These are phyloP conservation scores for Beris chalybata DNA, from an alignment of 2,888 invertebrate species.

Conservation along the genomic window DNA sequence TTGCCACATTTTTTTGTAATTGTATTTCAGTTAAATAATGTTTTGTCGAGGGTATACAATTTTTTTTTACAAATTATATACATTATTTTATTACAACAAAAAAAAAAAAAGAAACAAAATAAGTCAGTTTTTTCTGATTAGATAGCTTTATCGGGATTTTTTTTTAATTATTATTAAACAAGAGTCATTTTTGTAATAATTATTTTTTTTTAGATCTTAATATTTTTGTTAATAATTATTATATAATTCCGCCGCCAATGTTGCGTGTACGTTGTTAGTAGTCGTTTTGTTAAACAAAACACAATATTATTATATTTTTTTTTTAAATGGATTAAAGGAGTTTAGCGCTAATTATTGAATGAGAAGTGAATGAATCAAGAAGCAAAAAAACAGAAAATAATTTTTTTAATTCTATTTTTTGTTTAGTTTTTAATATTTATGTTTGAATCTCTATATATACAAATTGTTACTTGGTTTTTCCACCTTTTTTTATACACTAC, in stretches of 20 bases:
- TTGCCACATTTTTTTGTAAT: slow-evolving; percentile 34
- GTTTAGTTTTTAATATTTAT: slow-evolving; percentile 23
- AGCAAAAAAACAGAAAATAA: not conserved
- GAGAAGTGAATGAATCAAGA: slow-evolving; percentile 11
- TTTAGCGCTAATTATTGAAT: not conserved
- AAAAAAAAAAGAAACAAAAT: slow-evolving; percentile 8
- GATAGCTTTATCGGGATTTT: slow-evolving; percentile 28
- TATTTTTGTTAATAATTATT: slow-evolving; percentile 31
- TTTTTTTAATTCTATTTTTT: slow-evolving; percentile 13
- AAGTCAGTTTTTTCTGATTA: slow-evolving; percentile 26
- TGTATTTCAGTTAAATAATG: slow-evolving; percentile 18
- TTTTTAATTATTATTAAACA: slow-evolving; percentile 22
- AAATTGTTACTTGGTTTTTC: slow-evolving; percentile 37
- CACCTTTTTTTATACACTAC: slow-evolving; percentile 33
- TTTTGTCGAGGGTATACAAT: too few species aligned
- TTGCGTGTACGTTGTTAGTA: slow-evolving; percentile 23
- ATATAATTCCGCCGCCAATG: slow-evolving; percentile 10
- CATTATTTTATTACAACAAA: too few species aligned
- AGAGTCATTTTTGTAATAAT: slow-evolving; percentile 25
- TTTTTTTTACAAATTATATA: too few species aligned
- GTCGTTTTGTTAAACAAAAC: slow-evolving; percentile 30
- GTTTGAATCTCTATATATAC: slow-evolving; percentile 29
- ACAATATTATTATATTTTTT: not conserved
- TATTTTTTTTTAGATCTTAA: slow-evolving; percentile 25
- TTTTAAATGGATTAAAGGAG: too few species aligned